A percentile compares a stretch with the other conserved stretches of the same genome.
phyloP scores from a whole-genome alignment of 2,113 vertebrate species.

The Alligator sinensis region DNA sequence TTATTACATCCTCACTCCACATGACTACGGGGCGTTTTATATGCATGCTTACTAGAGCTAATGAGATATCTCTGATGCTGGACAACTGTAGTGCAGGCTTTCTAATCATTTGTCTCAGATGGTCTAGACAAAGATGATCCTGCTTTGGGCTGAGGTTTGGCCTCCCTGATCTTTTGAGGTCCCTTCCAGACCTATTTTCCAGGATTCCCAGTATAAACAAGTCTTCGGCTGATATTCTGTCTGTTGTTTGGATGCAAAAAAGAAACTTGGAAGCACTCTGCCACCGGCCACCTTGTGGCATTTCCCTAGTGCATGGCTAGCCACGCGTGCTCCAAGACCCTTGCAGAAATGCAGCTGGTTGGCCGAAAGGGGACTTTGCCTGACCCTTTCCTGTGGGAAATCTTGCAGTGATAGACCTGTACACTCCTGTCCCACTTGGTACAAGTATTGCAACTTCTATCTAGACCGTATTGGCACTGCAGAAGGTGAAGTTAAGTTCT shows the following conservation, averaged over 20 bases:
- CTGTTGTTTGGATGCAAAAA: neutral
- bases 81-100: too few relatives aligned
- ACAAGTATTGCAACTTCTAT: neutral
- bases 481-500: neutral
- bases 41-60: too few relatives aligned
- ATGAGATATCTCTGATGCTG: too few relatives aligned
- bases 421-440: neutral
- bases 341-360: neutral
- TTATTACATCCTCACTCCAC: accelerated
- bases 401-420: neutral
- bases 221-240: accelerated
- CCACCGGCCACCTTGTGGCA: neutral
- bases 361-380: neutral
- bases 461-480: neutral
- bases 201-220: too few relatives aligned
- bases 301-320: neutral
- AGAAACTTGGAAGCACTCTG: neutral
- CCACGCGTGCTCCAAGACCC: neutral
- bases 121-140: neutral
- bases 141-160: too few relatives aligned
- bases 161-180: too few relatives aligned
- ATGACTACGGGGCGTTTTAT: too few relatives aligned
- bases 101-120: too few relatives aligned
- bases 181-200: too few relatives aligned
- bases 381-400: neutral